phyloP scores from a whole-genome alignment of 2,888 invertebrate genomes.

The Callimorpha dominula region DNA sequence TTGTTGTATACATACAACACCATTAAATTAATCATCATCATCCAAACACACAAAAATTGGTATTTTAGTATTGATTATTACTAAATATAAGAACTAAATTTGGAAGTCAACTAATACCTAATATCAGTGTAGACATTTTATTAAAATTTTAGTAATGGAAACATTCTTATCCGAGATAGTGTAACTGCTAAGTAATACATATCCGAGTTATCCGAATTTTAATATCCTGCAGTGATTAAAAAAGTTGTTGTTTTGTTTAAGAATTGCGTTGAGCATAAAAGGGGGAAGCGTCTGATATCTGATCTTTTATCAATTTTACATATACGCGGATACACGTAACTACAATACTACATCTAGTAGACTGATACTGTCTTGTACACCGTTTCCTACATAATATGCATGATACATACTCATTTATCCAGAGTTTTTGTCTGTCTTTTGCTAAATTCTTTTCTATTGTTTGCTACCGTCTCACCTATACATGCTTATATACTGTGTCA shows the following conservation, averaged over 20 bases:
- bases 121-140: constrained; percentile 12
- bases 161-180: neutral
- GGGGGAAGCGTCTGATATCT: neutral
- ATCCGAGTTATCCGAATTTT: too few species aligned
- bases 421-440: neutral
- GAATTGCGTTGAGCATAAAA: neutral
- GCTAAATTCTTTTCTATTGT: neutral
- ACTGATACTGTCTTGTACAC: neutral
- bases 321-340: neutral
- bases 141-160: neutral
- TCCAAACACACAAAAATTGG: neutral
- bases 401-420: neutral
- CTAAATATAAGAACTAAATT: neutral
- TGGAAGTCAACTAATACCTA: neutral
- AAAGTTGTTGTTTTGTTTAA: neutral
- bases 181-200: neutral
- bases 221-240: neutral
- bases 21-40: neutral
- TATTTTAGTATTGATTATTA: constrained; percentile 10
- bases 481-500: neutral
- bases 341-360: neutral
- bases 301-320: neutral
- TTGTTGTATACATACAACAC: constrained; percentile 6
- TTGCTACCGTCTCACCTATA: neutral
- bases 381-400: neutral